Conservation (phyloP, 2,888 invertebrate genomes). For the Hypselothyrea guttata region DNA sequence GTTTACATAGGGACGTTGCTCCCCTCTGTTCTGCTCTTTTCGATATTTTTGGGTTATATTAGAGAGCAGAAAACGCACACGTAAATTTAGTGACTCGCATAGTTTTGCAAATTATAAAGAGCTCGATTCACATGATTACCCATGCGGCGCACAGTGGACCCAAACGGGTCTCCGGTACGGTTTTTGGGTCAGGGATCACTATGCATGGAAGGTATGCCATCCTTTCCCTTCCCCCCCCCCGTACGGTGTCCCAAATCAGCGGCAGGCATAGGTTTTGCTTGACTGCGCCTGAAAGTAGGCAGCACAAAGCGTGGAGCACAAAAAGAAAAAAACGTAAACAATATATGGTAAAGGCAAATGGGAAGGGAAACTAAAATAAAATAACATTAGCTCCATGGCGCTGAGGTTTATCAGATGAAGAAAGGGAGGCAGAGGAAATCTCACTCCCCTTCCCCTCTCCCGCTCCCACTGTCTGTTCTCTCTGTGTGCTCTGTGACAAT, state of each 20-base stretch:
- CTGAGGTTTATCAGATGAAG: slow-evolving; percentile 27
- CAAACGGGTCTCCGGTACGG: slow-evolving; percentile 13
- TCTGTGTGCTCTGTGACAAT: slow-evolving; percentile 62
- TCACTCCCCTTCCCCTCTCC: background rate
- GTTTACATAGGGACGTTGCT: too few relatives aligned
- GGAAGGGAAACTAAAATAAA: slow-evolving; percentile 50
- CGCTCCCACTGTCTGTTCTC: slow-evolving; percentile 15
- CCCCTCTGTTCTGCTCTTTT: too few relatives aligned
- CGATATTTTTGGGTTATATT: too few relatives aligned
- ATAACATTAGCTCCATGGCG: slow-evolving; percentile 34
- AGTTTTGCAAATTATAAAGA: slow-evolving; percentile 72
- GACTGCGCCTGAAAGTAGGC: slow-evolving; percentile 64
- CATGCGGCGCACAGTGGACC: slow-evolving; percentile 49
- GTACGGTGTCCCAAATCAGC: slow-evolving; percentile 46
- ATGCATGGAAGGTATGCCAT: slow-evolving; percentile 6
- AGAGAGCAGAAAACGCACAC: slow-evolving; percentile 4
- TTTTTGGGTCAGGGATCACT: slow-evolving; percentile 22
- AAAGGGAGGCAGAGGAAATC: background rate
- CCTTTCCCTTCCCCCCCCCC: background rate
- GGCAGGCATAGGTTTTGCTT: slow-evolving; percentile 55
- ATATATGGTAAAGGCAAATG: slow-evolving; percentile 24
- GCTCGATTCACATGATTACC: slow-evolving; percentile 77
- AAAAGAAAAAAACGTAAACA: slow-evolving; percentile 39
- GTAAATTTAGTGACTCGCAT: slow-evolving; percentile 50
- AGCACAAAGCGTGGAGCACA: slow-evolving; percentile 38